Evolutionary conservation across 2,113 vertebrate genomes (phyloP).

Genomic region (Salvelinus sp.): DNA sequence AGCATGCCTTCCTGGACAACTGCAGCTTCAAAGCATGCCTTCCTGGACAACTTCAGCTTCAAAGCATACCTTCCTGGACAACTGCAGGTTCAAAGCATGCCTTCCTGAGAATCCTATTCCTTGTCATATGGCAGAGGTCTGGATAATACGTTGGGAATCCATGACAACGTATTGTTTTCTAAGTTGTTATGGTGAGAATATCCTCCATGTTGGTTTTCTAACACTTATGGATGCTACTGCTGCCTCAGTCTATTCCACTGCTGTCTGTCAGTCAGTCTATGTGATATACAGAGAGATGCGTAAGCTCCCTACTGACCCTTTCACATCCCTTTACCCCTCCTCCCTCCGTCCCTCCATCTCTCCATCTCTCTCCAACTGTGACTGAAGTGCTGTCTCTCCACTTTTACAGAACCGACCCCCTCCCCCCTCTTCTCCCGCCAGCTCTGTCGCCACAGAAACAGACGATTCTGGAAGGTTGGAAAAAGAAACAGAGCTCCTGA

Average conservation of each 20-base stretch:
- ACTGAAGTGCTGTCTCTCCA: conserved; percentile 64
- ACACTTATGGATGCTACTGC: no score
- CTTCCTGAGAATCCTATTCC: conserved; percentile 11
- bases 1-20: no score
- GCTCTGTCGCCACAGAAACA: conserved; percentile 73
- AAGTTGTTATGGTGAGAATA: background rate
- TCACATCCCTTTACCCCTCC: conserved; percentile 39
- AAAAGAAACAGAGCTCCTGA: conserved; percentile 54
- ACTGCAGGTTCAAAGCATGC: background rate
- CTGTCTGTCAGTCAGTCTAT: no score
- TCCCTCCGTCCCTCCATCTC: conserved; percentile 36
- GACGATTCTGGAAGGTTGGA: conserved; percentile 71
- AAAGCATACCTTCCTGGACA: no score
- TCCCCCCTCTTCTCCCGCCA: conserved; percentile 46
- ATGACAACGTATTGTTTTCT: no score
- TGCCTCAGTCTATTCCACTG: background rate
- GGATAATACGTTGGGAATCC: conserved; percentile 20
- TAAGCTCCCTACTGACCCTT: conserved; percentile 42
- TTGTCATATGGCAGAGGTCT: conserved; percentile 10
- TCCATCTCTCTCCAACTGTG: conserved; percentile 48
- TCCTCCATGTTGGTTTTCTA: no score
- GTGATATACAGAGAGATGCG: conserved; percentile 36
- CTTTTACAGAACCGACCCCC: conserved; percentile 47
- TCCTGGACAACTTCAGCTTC: no score
- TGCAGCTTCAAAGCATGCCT: no score